Evolutionary conservation across 2,113 vertebrate species (phyloP), one percentile per base, ranked within the genome.

Genomic region (Pseudorectes ferrugineus): DNA sequence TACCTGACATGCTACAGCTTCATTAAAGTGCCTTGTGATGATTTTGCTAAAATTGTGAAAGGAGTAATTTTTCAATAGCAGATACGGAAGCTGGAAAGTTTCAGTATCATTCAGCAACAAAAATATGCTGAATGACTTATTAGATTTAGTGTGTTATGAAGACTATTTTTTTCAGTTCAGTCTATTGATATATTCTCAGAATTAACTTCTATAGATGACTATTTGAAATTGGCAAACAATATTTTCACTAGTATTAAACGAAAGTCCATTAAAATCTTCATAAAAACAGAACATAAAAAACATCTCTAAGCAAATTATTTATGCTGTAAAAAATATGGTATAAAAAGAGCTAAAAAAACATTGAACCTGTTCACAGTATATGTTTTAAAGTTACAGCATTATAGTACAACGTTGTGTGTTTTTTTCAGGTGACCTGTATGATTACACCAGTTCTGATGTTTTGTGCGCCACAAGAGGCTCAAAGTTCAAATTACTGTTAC

Each of bases 331-430:
- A 97, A 96, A 92, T 83, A 85, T 29, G 48, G 88, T 97, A 98
- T 94, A 97, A 97, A 98, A 97, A 94, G 72, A 97, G 88, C 72
- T 94, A 97, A 98, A 97, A 96, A 97, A 94, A 76, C 7, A 92
- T 86, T 93, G 10, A 92, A 95, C 88, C 89, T 97, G 82, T 98
- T 98, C 98, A 98, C 98, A 98, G 98, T 98, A 97, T 97, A 76
- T 85, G 96, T 93, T 95, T 96, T 77, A 96, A 93, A 92, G 42
- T 92, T 95, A 98, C 98, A 98, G 97, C 96, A 98, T 97, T 95
- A 93, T 93, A 95, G 57, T 96, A 95, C 85, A 97, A 96, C 15
- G 6, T 43, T 26, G 5, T 66, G 66, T 93, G 67, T 25, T n/a
- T 66, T 91, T 68, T 76, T 71, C 43, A 65, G 80, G 87, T 86